Percentiles rank a stretch among this genome's conserved stretches.
These are phyloP conservation scores for Lithophane semibrunnea DNA, from an alignment of 2,888 invertebrate species.

Conservation along the genomic window DNA sequence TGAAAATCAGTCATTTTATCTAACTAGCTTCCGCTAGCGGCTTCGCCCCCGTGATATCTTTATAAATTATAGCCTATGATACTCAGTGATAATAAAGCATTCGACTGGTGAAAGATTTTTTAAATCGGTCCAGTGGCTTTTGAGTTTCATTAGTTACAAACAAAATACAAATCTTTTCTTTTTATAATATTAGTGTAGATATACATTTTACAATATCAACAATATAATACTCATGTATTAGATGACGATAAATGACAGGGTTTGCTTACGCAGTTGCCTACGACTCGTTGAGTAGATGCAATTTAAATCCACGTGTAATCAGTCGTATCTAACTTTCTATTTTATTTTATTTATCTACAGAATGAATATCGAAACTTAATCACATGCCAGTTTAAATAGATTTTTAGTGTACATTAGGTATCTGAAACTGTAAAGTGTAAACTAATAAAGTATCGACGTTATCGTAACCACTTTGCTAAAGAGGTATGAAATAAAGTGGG, in stretches of 20 bases:
- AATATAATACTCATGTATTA: not conserved
- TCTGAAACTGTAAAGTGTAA: slow-evolving; percentile 2
- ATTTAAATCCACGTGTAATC: slow-evolving; percentile 33
- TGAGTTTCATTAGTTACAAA: too few relatives aligned
- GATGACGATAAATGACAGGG: slow-evolving; percentile 6
- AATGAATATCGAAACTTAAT: slow-evolving; percentile 8
- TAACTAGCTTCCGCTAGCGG: not conserved
- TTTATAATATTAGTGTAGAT: too few relatives aligned
- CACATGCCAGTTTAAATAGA: slow-evolving; percentile 7
- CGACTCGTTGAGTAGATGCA: slow-evolving; percentile 19
- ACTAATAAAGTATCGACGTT: slow-evolving; percentile 10
- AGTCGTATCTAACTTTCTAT: slow-evolving; percentile 40
- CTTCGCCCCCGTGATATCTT: too few relatives aligned
- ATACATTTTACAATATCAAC: not conserved
- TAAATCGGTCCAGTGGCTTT: too few relatives aligned
- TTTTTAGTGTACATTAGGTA: not conserved
- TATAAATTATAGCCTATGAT: too few relatives aligned
- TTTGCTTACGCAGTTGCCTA: slow-evolving; percentile 13
- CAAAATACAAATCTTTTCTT: too few relatives aligned
- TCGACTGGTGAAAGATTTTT: too few relatives aligned
- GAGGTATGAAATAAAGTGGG: slow-evolving; percentile 26
- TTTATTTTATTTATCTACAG: slow-evolving; percentile 21
- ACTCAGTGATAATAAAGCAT: too few relatives aligned
- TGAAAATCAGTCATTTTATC: not conserved
- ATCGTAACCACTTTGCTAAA: slow-evolving; percentile 37